Evolutionary conservation across 2,888 invertebrate genomes (phyloP).

Genomic region (Marronus borbonicus): DNA sequence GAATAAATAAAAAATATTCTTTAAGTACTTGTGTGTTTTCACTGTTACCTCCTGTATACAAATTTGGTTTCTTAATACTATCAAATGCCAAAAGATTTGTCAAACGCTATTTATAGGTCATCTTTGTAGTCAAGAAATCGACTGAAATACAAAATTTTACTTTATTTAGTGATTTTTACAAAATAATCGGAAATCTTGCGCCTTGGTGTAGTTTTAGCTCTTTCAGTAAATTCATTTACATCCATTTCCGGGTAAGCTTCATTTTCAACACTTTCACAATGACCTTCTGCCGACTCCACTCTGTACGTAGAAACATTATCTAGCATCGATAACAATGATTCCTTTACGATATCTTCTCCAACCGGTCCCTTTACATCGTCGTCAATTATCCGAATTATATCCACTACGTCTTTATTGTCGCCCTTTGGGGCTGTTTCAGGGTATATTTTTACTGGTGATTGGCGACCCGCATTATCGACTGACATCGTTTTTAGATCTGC

Average conservation of each 20-base stretch:
- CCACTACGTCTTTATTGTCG: slow-evolving; percentile 56
- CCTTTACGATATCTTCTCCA: slow-evolving; percentile 27
- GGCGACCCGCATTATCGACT: neutral
- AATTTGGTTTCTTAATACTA: no score
- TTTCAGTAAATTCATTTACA: slow-evolving; percentile 46
- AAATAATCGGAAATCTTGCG: slow-evolving; percentile 63
- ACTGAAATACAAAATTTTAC: neutral
- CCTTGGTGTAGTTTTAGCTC: slow-evolving; percentile 34
- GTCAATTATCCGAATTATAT: slow-evolving; percentile 62
- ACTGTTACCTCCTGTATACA: no score
- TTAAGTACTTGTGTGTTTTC: no score
- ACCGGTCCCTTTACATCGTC: slow-evolving; percentile 55
- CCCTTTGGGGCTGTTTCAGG: slow-evolving; percentile 50
- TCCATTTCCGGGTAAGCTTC: slow-evolving; percentile 46
- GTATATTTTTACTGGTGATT: neutral
- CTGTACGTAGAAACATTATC: slow-evolving; percentile 55
- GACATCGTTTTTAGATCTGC: neutral
- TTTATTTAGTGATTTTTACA: slow-evolving; percentile 54
- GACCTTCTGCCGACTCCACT: neutral
- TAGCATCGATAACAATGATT: slow-evolving; percentile 56
- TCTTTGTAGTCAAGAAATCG: no score
- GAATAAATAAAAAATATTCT: no score
- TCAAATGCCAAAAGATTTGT: no score
- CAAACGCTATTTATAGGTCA: no score
- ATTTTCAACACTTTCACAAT: slow-evolving; percentile 35